These are phyloP conservation scores for Drosophila austrosaltans DNA, from an alignment of 2,888 invertebrate species.

Conservation along the genomic window DNA sequence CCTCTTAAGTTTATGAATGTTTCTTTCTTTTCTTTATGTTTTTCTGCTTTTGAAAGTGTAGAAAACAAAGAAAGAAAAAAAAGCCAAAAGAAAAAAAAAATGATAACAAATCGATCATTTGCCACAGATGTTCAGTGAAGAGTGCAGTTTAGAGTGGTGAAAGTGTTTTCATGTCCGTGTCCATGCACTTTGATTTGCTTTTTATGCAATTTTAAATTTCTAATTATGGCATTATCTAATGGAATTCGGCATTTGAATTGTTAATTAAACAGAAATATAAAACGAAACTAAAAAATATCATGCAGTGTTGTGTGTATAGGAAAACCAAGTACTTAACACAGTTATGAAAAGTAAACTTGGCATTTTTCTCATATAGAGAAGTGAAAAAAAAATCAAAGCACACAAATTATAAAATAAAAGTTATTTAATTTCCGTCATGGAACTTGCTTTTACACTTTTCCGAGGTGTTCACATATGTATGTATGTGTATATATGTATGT, in stretches of 20 bases:
- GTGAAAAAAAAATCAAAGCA: conserved; percentile 12
- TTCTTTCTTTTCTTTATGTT: conserved; percentile 19
- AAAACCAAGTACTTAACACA: conserved; percentile 43
- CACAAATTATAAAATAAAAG: background rate
- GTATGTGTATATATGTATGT: too few species aligned
- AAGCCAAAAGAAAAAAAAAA: conserved; percentile 29
- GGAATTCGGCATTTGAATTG: conserved; percentile 52
- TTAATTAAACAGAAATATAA: conserved; percentile 51
- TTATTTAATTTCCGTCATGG: background rate
- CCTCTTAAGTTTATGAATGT: conserved; percentile 6
- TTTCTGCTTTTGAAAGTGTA: conserved; percentile 48
- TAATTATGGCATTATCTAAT: conserved; percentile 62
- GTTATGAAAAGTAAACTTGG: conserved; percentile 45
- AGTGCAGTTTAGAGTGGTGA: conserved; percentile 62
- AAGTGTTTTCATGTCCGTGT: conserved; percentile 62
- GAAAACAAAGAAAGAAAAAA: conserved; percentile 26
- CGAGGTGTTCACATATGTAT: too few species aligned
- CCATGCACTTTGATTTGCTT: conserved; percentile 45
- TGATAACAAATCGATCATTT: conserved; percentile 40
- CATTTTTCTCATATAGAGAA: conserved; percentile 15
- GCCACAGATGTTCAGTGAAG: conserved; percentile 57
- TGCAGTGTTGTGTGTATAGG: background rate
- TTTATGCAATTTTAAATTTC: conserved; percentile 55
- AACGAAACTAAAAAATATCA: conserved; percentile 19
- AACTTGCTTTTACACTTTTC: too few species aligned